These are phyloP conservation scores for Aythya baeri DNA, from an alignment of 2,113 vertebrate genomes.

Conservation along the genomic window DNA sequence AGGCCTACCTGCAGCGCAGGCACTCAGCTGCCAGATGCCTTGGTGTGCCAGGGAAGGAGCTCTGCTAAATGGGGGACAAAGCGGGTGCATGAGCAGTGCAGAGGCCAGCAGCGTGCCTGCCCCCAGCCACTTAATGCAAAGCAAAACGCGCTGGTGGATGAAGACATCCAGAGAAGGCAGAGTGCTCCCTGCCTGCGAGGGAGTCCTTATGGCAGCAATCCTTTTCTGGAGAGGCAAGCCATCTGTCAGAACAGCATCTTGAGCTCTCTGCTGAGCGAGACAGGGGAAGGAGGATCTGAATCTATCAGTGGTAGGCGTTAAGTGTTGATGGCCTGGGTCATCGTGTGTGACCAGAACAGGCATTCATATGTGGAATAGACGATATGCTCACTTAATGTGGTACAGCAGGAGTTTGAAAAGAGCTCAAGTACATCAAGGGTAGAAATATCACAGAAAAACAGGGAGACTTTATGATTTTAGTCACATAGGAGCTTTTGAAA, in stretches of 20 bases:
- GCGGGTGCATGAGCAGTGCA: background rate
- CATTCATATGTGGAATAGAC: background rate
- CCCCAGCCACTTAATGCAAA: accelerated
- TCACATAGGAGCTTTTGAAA: background rate
- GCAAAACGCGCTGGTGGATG: background rate
- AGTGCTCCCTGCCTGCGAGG: background rate
- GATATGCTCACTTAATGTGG: background rate
- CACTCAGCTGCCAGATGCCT: too few relatives aligned
- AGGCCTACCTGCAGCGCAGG: background rate
- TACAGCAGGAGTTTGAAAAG: background rate
- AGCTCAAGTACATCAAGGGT: background rate
- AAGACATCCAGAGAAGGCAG: background rate
- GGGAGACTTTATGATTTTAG: background rate
- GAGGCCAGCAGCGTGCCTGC: background rate
- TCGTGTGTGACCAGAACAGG: background rate
- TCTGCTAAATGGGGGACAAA: background rate
- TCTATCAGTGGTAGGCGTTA: accelerated
- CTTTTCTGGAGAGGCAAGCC: background rate
- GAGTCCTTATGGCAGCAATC: background rate
- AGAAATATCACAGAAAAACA: background rate
- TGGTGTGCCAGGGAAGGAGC: background rate
- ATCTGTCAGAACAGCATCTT: background rate
- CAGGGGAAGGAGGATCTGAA: background rate
- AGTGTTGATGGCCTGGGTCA: background rate
- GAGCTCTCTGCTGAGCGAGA: background rate